Evolutionary conservation across 30 jellyfish, hydroid and myxozoan species (phyloP), one percentile per base, ranked within the genome.

Genomic region (Turritopsis rubra): DNA sequence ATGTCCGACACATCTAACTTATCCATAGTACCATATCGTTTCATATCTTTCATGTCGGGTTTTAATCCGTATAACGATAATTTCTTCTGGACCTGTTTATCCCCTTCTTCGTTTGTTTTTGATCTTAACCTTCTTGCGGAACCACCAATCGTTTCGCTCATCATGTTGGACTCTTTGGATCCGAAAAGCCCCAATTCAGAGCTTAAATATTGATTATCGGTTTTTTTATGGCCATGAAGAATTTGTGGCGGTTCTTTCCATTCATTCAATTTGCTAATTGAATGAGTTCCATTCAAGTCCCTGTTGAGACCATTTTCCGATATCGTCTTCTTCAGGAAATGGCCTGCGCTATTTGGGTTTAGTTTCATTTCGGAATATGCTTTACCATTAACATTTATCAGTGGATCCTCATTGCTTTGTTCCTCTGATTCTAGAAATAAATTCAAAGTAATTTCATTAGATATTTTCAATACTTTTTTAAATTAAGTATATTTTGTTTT

Each of bases 1-100:
- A 82, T 26, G 21, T 82, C 88, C 20, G 86, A 65, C 25, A 82
- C 88, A 66, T 82, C 88, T 24, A 82, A 24, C 41, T 82, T 65
- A 22, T 68, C 75, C 75, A 82, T 65, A 16, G 74, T 74, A n/a
- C 82, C 82, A 52, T 74, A 74, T 24, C 82, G 82, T 74, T 74
- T 74, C 82, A 74, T 74, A 8, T 74, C 82, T 74, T 74, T 74
- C 82, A 74, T 74, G 8, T 68, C 77, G 22, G 77, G 28, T 19
- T 68, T 68, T 68, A 68, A 19, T 27, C 77, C 77, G 19, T 68
- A 68, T 68, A 68, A 9, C 77, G 77, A 68, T 19, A 68, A 13
- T 27, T 80, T 80, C 66, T 80, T 53, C 85, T 23, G 28, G 8
- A 26, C 18, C 13, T 23, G 28, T 23, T 29, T 26, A 80, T 52